Base-by-base conservation (phyloP, 2,888 invertebrate genomes). In the Trissolcus brochymenae region DNA sequence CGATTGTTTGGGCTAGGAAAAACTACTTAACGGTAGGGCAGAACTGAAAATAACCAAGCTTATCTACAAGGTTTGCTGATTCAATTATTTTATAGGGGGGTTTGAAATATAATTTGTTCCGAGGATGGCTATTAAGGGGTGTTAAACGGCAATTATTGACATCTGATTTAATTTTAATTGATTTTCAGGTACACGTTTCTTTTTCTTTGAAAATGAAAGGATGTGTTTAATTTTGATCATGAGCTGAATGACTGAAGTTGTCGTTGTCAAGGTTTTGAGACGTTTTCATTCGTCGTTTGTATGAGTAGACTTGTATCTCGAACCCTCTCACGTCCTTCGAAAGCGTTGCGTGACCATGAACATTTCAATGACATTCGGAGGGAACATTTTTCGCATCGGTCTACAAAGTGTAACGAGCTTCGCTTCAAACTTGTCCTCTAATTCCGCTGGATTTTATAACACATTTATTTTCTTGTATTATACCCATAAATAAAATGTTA, bases 291-390 rank as follows among this genome's bases (percentile, higher is more conserved):
- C 73, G 51, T 49, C 21, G 56, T 72, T 55, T 62, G 64, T 67
- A 67, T 56, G 70, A 4, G n/a, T 61, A 67, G 67, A 65, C 61
- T 59, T 51, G 51, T 74, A 72, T 67, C 74, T 62, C 40, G 65
- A 78, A 75, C 67, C 75, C 74, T 72, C 72, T 78, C 78, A 78
- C 75, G 75, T 78, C 75, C 74, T 78, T 78, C 78, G 70, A 70
- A 70, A 56, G 65, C 73, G 53, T 74, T 78, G 70, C 78, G 70
- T 73, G 78, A 78, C 78, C 73, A 74, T 73, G 78, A 74, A 73
- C 77, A 70, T 70, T 77, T 77, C 77, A 77, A 72, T 77, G 77
- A 57, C 71, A 62, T 40, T 76, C 54, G 29, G 19, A 54, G 66
- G 57, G 66, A 72, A 56, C 35, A 53, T 66, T 66, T 75, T 61